phyloP scores from a whole-genome alignment of 2,113 vertebrate genomes.

The Solea senegalensis region DNA sequence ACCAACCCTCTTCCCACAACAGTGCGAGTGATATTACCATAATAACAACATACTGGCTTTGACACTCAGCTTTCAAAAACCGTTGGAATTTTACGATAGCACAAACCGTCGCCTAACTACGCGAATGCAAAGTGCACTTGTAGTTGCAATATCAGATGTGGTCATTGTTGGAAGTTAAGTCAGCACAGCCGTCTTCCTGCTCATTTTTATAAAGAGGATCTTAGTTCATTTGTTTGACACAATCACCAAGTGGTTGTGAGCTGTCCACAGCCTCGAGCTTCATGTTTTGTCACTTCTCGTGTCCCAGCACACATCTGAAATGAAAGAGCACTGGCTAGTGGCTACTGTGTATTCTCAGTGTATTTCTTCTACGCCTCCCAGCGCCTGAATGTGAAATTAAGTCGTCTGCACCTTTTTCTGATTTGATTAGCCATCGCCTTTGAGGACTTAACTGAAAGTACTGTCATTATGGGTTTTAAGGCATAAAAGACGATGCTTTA shows the following conservation, averaged over 20 bases:
- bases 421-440: slow-evolving; percentile 49
- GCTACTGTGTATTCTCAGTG: slow-evolving; percentile 46
- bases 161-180: too few relatives aligned
- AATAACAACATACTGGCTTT: too few relatives aligned
- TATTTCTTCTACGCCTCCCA: slow-evolving; percentile 41
- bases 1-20: too few relatives aligned
- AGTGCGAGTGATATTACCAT: too few relatives aligned
- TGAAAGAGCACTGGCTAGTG: slow-evolving; percentile 48
- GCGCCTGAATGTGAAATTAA: slow-evolving; percentile 59
- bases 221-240: not conserved
- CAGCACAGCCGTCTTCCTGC: not conserved
- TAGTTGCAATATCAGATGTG: too few relatives aligned
- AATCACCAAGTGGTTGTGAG: slow-evolving; percentile 32
- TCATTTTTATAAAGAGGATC: slow-evolving; percentile 4
- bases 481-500: slow-evolving; percentile 13
- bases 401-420: slow-evolving; percentile 42
- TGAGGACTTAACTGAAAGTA: slow-evolving; percentile 22
- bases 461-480: slow-evolving; percentile 38
- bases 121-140: too few relatives aligned
- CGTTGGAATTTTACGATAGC: too few relatives aligned
- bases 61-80: too few relatives aligned
- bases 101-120: too few relatives aligned
- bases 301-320: slow-evolving; percentile 40
- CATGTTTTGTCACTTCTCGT: slow-evolving; percentile 40
- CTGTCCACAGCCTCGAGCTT: slow-evolving; percentile 10